A percentile compares a stretch with the other conserved stretches of the same genome.
Evolutionary conservation across 1,140 invertebrate genomes (phyloP).

Genomic region (Ips typographus): DNA sequence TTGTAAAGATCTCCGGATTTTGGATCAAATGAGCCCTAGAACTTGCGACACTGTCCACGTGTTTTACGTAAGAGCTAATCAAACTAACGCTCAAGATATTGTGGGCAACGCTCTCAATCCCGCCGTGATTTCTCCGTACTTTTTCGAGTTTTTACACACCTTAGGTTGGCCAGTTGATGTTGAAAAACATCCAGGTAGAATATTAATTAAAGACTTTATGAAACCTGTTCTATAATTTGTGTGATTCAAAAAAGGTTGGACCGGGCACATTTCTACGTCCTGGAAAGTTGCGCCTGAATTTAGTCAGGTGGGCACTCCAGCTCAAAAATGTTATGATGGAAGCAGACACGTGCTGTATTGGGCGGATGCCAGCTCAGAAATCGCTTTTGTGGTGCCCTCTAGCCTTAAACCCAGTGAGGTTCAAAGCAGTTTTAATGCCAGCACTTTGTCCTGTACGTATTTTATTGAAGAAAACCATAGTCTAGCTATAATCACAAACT

Average conservation of each 20-base stretch:
- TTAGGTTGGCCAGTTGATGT: slow-evolving; percentile 87
- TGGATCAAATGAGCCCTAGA: slow-evolving; percentile 81
- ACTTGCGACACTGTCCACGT: slow-evolving; percentile 92
- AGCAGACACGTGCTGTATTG: slow-evolving; percentile 80
- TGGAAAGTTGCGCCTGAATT: slow-evolving; percentile 57
- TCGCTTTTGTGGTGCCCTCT: slow-evolving; percentile 92
- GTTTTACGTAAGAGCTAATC: slow-evolving; percentile 90
- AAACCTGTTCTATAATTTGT: neutral
- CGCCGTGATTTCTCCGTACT: slow-evolving; percentile 66
- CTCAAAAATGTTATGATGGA: slow-evolving; percentile 50
- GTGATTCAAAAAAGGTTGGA: slow-evolving; percentile 64
- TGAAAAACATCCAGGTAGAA: slow-evolving; percentile 69
- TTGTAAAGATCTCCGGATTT: slow-evolving; percentile 68
- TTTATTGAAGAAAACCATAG: neutral
- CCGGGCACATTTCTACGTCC: slow-evolving; percentile 79
- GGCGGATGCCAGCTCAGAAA: slow-evolving; percentile 93
- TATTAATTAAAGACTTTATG: neutral
- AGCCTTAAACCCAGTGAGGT: slow-evolving; percentile 38
- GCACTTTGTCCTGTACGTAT: slow-evolving; percentile 46
- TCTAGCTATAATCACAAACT: slow-evolving; percentile 2
- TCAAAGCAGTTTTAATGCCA: slow-evolving; percentile 42
- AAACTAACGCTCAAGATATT: slow-evolving; percentile 75
- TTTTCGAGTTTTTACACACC: slow-evolving; percentile 77
- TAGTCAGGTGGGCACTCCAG: neutral
- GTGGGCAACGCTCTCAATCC: slow-evolving; percentile 67